Conservation (phyloP, 2,888 invertebrate species). For the Parnassius orleans region DNA sequence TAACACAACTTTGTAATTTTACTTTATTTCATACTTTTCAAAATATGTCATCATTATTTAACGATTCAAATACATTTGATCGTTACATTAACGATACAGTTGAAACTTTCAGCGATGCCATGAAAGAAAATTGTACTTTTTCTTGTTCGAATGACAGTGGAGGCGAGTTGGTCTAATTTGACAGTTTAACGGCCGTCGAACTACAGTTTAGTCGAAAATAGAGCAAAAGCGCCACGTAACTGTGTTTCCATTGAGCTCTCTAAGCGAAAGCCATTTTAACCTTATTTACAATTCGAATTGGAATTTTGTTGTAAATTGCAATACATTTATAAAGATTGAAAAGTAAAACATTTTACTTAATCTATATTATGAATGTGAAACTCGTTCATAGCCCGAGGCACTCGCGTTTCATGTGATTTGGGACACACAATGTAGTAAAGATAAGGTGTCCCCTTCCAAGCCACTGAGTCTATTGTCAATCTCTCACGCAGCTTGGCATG, state of each 20-base stretch:
- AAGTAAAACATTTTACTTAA: conserved; percentile 44
- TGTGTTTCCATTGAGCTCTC: conserved; percentile 39
- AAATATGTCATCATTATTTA: conserved; percentile 7
- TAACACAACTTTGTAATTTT: not conserved
- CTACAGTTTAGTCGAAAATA: conserved; percentile 47
- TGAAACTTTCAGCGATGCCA: conserved; percentile 61
- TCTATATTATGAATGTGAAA: conserved; percentile 71
- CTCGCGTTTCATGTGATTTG: conserved; percentile 72
- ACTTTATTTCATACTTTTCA: not conserved
- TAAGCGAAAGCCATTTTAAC: conserved; percentile 41
- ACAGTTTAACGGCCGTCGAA: conserved; percentile 59
- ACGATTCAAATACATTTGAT: conserved; percentile 20
- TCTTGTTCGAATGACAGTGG: conserved; percentile 56
- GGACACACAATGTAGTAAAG: conserved; percentile 76
- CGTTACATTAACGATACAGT: conserved; percentile 44
- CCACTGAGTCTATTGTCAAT: conserved; percentile 75
- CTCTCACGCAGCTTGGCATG: conserved; percentile 66
- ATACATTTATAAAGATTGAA: conserved; percentile 24
- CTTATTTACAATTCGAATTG: conserved; percentile 40
- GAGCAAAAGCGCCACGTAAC: conserved; percentile 30
- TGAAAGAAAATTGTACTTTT: conserved; percentile 66
- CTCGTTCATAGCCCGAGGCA: conserved; percentile 63
- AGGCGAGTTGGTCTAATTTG: conserved; percentile 62
- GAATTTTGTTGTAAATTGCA: conserved; percentile 24
- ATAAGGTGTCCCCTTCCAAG: conserved; percentile 75